Base-by-base conservation (phyloP, 2,888 invertebrate species). In the Scelioninae gen. 1 region DNA sequence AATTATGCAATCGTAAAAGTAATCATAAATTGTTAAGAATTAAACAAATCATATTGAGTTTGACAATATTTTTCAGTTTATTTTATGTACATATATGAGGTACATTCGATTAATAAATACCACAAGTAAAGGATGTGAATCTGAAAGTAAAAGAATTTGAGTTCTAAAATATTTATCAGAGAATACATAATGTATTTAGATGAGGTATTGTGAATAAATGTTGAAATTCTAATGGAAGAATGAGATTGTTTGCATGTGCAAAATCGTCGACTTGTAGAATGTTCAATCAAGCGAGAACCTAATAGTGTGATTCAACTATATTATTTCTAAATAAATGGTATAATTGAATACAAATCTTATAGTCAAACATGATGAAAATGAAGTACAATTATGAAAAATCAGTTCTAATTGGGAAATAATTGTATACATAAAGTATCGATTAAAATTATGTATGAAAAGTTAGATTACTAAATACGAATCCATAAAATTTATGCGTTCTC, bases 191-290 rank as follows among this genome's bases (percentile, higher is more conserved):
- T 29, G 47, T 29, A 65, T 75, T 45, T 16, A 55, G 43, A 47
- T 75, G 56, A 47, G 34, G 32, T 63, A 49, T 38, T 34, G 62
- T 23, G 47, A 62, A 32, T 10, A 45, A 38, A 16, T 40, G 32
- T 71, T 71, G 58, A 71, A 71, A 71, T 71, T 71, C 58, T 56
- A 38, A 71, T 71, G 15, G 9, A 13, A 58, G 58, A 49, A 71
- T 60, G n/a, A 38, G 11, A 69, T 56, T 34, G n/a, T 58, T 58
- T n/a, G 16, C 40, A 43, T 47, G 60, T 60, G 29, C 51, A 49
- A 58, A 38, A 58, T 49, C 60, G 56, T 49, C 23, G n/a, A 69
- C 23, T 23, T 53, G 11, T 49, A 29, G 16, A 40, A 38, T 51
- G 71, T 31, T 71, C 51, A 15, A 60, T 60, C 60, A 71, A 60